Base-by-base conservation (phyloP, 92 coral and sea anemone species). In the Bergia puertoricense region DNA sequence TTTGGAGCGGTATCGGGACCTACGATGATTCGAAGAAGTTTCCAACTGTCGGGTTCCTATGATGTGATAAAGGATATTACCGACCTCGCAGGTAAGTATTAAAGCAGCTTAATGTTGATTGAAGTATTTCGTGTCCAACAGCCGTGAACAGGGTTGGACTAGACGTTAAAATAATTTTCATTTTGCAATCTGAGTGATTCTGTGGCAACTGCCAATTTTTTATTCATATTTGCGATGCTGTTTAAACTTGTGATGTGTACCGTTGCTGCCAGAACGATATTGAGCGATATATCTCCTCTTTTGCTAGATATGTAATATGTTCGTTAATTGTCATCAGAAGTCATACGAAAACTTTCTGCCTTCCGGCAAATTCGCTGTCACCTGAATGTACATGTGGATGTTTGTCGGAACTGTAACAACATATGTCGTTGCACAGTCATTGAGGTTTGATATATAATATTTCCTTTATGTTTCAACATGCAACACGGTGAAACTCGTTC, bases 11-110 rank as follows among this genome's bases (percentile, higher is more conserved):
- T 16, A 10, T 44, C 13, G 13, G 50, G 66, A 62, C 42, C 56
- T 66, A 80, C 37, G 20, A 97, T 97, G 99, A 97, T 97, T 81
- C 97, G 99, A 56, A 90, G 99, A 43, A 97, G 99, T 74, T 97
- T 97, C 86, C 99, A 97, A 88, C 97, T 97, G 40, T 97, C 99
- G 44, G 99, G 99, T 13, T 97, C 99, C 2, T 97, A 97, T 90
- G 99, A 97, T 93, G 96, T 97, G 50, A 97, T 97, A 84, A 95
- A 92, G 89, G 98, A 95, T 59, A 81, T 89, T 45, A 93, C 94
- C 68, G 98, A 95, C 85, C 78, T 93, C 56, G 90, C 90, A 90
- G 93, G 98, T 95, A 86, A 89, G 98, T 82, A 13, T 72, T 0
- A 30, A 18, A 57, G 36, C n/a, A 46, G 30, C 30, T 22, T 79